phyloP scores from a whole-genome alignment of 35 echinoderm and acorn worm species.

The Ophiothrix spiculata region DNA sequence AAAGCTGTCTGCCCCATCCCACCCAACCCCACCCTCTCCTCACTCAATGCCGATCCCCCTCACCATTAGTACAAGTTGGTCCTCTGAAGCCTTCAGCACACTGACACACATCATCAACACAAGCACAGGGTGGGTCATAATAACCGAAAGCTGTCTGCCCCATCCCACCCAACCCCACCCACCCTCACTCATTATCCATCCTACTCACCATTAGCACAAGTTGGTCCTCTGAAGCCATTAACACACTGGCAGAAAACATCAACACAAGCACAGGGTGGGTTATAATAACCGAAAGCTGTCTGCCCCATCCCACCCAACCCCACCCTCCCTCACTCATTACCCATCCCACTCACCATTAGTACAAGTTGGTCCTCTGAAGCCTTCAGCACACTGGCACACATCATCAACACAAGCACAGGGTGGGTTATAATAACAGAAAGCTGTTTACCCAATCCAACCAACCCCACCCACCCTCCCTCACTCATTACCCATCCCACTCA shows the following conservation, averaged over 20 bases:
- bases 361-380: conserved; percentile 54
- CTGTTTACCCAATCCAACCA: neutral
- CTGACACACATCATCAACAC: no score
- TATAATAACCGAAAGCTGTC: conserved; percentile 19
- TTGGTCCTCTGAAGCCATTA: conserved; percentile 46
- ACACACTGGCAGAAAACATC: conserved; percentile 42
- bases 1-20: neutral
- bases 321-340: no score
- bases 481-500: no score
- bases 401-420: conserved; percentile 61
- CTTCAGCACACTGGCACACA: conserved; percentile 46
- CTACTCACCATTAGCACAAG: conserved; percentile 67
- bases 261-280: conserved; percentile 62
- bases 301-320: no score
- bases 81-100: conserved; percentile 73
- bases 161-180: no score
- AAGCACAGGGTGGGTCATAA: no score
- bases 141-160: no score
- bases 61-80: conserved; percentile 54
- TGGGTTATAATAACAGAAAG: no score
- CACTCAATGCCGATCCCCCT: no score
- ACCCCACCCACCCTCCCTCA: no score
- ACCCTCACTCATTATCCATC: no score
- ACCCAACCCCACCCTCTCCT: no score
- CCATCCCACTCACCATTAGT: conserved; percentile 43